Evolutionary conservation across 2,797 vertebrate species (phyloP).

Genomic region (Perodicticus potto): DNA sequence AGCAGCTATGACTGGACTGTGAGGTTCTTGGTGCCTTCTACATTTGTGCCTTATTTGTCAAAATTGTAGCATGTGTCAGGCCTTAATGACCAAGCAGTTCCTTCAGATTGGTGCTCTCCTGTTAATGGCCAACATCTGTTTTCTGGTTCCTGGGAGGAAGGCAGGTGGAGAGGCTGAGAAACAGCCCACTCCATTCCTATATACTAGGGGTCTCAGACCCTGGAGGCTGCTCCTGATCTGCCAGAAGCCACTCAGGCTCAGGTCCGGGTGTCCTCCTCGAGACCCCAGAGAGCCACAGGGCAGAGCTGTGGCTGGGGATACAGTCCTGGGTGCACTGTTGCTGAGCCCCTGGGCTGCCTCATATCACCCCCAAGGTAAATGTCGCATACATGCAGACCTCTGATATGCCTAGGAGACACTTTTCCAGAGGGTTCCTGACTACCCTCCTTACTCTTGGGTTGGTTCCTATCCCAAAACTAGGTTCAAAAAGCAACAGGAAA

Average conservation of each 20-base stretch:
- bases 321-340: background rate
- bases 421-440: background rate
- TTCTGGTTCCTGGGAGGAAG: background rate
- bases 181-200: background rate
- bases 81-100: background rate
- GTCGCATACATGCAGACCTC: fast-evolving
- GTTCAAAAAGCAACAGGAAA: background rate
- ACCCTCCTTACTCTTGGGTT: background rate
- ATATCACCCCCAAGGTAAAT: background rate
- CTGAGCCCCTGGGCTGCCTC: background rate
- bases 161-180: fast-evolving
- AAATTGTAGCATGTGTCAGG: conserved; percentile 20
- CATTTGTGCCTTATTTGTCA: conserved; percentile 60
- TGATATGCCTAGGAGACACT: fast-evolving
- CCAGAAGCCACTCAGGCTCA: background rate
- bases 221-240: background rate
- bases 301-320: background rate
- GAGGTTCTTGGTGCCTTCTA: background rate
- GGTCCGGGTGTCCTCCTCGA: background rate
- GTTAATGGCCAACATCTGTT: conserved; percentile 56
- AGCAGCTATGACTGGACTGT: background rate
- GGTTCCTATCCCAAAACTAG: background rate
- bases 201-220: fast-evolving
- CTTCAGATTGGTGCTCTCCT: background rate
- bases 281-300: background rate